These are phyloP conservation scores for Cataglyphis altisquamis DNA, from an alignment of 2,888 invertebrate genomes.

Conservation along the genomic window DNA sequence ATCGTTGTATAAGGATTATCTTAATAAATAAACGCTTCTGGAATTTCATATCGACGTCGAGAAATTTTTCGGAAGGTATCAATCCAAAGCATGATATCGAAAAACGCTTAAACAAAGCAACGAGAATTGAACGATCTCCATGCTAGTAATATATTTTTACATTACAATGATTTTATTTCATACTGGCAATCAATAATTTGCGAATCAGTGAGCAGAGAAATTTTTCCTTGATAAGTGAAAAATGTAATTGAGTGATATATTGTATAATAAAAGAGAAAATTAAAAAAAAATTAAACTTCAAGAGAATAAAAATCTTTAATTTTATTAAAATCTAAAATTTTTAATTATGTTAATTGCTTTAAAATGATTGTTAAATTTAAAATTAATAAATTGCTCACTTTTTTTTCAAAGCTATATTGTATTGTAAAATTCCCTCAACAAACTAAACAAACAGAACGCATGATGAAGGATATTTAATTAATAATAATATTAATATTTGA, in stretches of 20 bases:
- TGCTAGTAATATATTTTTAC: not conserved
- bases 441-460: not conserved
- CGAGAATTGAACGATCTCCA: not conserved
- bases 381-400: not conserved
- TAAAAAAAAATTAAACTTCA: not conserved
- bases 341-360: not conserved
- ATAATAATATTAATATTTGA: too few species aligned
- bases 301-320: not conserved
- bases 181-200: not conserved
- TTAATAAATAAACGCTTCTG: not conserved
- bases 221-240: not conserved
- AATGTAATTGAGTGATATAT: not conserved
- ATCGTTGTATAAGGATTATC: not conserved
- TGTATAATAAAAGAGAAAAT: not conserved
- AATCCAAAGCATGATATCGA: not conserved
- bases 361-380: not conserved
- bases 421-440: not conserved
- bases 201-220: not conserved
- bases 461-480: not conserved
- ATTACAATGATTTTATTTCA: slow-evolving; percentile 1
- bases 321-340: too few species aligned
- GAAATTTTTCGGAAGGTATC: not conserved
- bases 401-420: not conserved
- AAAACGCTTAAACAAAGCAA: not conserved
- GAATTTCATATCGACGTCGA: not conserved